These are phyloP conservation scores for Heliothis virescens DNA, from an alignment of 1,140 invertebrate genomes.

Conservation along the genomic window DNA sequence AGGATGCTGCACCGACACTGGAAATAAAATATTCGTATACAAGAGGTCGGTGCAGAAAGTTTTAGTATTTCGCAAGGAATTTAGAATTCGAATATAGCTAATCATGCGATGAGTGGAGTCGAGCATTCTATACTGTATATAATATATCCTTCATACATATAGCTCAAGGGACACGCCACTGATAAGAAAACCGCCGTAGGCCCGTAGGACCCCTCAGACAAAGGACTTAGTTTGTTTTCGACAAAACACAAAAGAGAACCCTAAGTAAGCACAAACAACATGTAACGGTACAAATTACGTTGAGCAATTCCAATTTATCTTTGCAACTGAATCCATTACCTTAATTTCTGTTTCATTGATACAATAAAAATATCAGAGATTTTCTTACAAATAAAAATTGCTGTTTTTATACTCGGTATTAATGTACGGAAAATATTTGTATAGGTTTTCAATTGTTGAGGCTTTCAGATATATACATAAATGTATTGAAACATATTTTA, in stretches of 20 bases:
- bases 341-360: constrained; percentile 52
- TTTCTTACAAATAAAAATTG: constrained; percentile 40
- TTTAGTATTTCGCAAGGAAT: constrained; percentile 36
- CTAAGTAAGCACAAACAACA: constrained; percentile 68
- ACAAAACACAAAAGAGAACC: constrained; percentile 72
- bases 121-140: neutral
- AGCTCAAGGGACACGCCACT: constrained; percentile 59
- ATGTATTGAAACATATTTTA: constrained; percentile 8
- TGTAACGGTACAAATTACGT: constrained; percentile 66
- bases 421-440: constrained; percentile 29
- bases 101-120: constrained; percentile 32
- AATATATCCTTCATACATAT: constrained; percentile 27
- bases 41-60: constrained; percentile 19
- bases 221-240: constrained; percentile 73
- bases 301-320: constrained; percentile 61
- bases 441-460: neutral
- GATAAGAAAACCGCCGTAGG: constrained; percentile 73
- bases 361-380: constrained; percentile 45
- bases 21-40: constrained; percentile 61
- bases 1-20: constrained; percentile 55
- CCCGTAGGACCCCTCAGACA: constrained; percentile 60
- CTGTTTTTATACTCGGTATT: constrained; percentile 1
- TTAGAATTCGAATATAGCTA: constrained; percentile 18
- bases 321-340: constrained; percentile 57
- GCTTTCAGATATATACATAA: neutral